These are phyloP conservation scores for Phaedon cochleariae DNA, from an alignment of 2,888 invertebrate species.

Conservation along the genomic window DNA sequence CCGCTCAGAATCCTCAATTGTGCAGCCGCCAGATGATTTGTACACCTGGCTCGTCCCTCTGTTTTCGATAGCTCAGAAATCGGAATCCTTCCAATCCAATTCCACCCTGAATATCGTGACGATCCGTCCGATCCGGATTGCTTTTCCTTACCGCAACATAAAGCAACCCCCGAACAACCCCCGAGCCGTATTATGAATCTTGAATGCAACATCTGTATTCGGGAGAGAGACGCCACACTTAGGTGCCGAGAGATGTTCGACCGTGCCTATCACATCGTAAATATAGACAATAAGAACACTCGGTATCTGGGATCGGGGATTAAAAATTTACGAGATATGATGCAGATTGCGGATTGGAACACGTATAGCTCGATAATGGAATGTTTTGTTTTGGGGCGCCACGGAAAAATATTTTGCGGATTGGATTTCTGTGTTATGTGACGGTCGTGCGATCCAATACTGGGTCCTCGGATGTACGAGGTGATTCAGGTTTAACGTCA, in stretches of 20 bases:
- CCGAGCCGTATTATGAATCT: constrained; percentile 59
- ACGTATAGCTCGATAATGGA: constrained; percentile 38
- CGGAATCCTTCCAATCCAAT: constrained; percentile 59
- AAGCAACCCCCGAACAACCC: constrained; percentile 56
- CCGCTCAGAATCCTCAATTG: neutral
- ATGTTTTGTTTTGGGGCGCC: constrained; percentile 16
- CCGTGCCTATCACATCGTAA: constrained; percentile 51
- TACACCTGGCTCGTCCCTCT: constrained; percentile 54
- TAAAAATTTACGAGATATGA: constrained; percentile 52
- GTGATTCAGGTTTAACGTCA: too few species aligned
- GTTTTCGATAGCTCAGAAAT: constrained; percentile 52
- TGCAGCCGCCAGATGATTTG: constrained; percentile 39
- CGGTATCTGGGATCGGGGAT: constrained; percentile 50
- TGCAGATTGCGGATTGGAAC: constrained; percentile 37
- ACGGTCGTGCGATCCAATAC: neutral
- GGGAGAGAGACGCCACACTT: constrained; percentile 50
- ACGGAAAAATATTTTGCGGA: neutral
- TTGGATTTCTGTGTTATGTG: neutral
- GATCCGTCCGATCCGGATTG: constrained; percentile 60
- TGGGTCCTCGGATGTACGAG: neutral
- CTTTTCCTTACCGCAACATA: constrained; percentile 58
- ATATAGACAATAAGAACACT: constrained; percentile 54
- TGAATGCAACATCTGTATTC: constrained; percentile 62
- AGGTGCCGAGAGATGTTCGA: constrained; percentile 49
- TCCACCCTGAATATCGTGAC: constrained; percentile 58